phyloP scores from a whole-genome alignment of 2,113 vertebrate genomes.

The Symphodus melops region DNA sequence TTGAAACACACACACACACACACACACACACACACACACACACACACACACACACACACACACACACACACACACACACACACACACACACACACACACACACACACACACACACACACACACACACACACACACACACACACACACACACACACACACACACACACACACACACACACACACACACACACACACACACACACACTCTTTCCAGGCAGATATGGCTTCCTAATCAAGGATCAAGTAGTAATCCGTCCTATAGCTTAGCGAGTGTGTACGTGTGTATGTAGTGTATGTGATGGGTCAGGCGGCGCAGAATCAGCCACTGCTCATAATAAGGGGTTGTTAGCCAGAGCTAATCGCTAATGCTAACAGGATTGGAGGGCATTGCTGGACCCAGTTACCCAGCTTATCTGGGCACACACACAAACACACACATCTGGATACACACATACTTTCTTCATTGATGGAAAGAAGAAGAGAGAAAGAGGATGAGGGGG shows the following conservation, averaged over 20 bases:
- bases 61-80: too few species aligned
- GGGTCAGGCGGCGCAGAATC: slow-evolving; percentile 64
- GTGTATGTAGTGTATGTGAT: slow-evolving; percentile 45
- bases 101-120: too few species aligned
- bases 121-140: too few species aligned
- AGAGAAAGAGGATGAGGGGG: not conserved
- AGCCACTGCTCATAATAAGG: slow-evolving; percentile 66
- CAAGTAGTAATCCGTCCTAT: slow-evolving; percentile 74
- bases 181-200: slow-evolving; percentile 33
- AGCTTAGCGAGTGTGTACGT: slow-evolving; percentile 50
- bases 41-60: too few species aligned
- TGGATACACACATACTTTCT: slow-evolving; percentile 24
- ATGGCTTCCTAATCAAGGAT: slow-evolving; percentile 72
- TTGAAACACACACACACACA: slow-evolving; percentile 29
- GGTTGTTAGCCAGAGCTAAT: slow-evolving; percentile 74
- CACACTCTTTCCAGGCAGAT: slow-evolving; percentile 57
- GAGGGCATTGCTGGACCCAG: slow-evolving; percentile 63
- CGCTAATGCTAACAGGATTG: slow-evolving; percentile 80
- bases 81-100: too few species aligned
- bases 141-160: slow-evolving; percentile 37
- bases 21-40: slow-evolving; percentile 7
- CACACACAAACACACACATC: slow-evolving; percentile 6
- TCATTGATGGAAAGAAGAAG: slow-evolving; percentile 55
- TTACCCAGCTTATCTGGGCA: slow-evolving; percentile 69
- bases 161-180: slow-evolving; percentile 1